phyloP scores from a whole-genome alignment of 1,140 invertebrate species.

The Phortica variegata region DNA sequence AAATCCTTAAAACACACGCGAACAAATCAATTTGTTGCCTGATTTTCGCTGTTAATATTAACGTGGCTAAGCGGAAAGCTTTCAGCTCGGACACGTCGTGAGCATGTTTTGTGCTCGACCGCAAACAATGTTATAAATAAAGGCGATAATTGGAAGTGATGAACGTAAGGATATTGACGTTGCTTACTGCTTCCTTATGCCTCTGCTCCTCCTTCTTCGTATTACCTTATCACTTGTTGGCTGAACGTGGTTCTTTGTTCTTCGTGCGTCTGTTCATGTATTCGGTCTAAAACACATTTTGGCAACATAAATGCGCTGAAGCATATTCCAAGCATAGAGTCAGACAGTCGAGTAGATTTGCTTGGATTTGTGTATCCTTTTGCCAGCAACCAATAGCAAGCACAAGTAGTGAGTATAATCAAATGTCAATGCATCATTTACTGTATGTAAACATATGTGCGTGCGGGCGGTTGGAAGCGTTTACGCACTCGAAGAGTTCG shows the following conservation, averaged over 20 bases:
- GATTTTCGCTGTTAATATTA: slow-evolving; percentile 2
- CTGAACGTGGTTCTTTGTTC: slow-evolving; percentile 6
- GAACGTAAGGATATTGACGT: slow-evolving; percentile 25
- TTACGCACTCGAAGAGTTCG: too few species aligned
- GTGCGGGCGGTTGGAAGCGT: too few species aligned
- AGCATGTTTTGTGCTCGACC: slow-evolving; percentile 11
- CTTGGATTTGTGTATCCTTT: too few species aligned
- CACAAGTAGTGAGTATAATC: slow-evolving; percentile 29
- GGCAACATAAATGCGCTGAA: too few species aligned
- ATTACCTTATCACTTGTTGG: too few species aligned
- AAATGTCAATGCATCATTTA: slow-evolving; percentile 52
- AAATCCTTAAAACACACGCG: slow-evolving; percentile 26
- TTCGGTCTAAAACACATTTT: slow-evolving; percentile 6
- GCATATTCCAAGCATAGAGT: too few species aligned
- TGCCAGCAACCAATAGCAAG: slow-evolving; percentile 7
- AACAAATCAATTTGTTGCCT: slow-evolving; percentile 43
- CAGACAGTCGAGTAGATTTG: too few species aligned
- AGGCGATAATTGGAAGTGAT: slow-evolving; percentile 49
- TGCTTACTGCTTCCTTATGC: too few species aligned
- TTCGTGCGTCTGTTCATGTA: neutral
- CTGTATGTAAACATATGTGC: slow-evolving; percentile 35
- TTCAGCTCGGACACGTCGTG: too few species aligned
- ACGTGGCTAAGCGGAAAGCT: too few species aligned
- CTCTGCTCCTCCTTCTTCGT: too few species aligned
- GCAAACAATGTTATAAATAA: slow-evolving; percentile 44